A percentile compares a stretch with the other conserved stretches of the same genome.
Evolutionary conservation across 2,797 vertebrate species (phyloP).

Genomic region (Erethizon dorsatum): DNA sequence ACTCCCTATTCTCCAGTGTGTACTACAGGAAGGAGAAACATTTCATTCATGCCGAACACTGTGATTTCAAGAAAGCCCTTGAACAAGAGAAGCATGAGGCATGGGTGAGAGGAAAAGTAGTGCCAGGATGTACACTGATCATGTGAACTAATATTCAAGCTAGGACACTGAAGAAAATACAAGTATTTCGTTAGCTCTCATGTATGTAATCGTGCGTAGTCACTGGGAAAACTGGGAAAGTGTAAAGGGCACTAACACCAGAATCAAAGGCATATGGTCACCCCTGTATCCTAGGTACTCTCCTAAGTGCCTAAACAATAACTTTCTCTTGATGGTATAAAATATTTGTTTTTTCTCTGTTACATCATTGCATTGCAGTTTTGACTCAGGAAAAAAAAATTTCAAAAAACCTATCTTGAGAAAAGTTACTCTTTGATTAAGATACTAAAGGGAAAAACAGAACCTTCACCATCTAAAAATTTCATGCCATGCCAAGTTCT

Average conservation of each 20-base stretch:
- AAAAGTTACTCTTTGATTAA: background rate
- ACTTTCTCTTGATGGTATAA: background rate
- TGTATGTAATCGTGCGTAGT: background rate
- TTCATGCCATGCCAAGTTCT: background rate
- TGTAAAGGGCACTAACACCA: background rate
- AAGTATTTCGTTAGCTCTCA: background rate
- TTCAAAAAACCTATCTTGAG: background rate
- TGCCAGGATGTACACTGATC: background rate
- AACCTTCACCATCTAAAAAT: background rate
- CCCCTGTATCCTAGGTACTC: background rate
- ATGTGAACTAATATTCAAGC: conserved; percentile 48
- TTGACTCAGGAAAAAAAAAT: background rate
- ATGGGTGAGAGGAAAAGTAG: background rate
- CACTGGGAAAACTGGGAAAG: background rate
- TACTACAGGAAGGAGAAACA: background rate
- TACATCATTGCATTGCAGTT: background rate
- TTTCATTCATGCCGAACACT: fast-evolving
- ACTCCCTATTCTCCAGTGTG: background rate
- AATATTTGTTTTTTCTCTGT: background rate
- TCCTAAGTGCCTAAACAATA: background rate
- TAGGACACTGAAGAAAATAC: background rate
- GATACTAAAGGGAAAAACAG: background rate
- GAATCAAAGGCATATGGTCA: background rate
- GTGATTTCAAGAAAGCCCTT: background rate
- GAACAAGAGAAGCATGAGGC: background rate